phyloP scores from a whole-genome alignment of 2,113 vertebrate species.

The Ceuthmochares aereus region DNA sequence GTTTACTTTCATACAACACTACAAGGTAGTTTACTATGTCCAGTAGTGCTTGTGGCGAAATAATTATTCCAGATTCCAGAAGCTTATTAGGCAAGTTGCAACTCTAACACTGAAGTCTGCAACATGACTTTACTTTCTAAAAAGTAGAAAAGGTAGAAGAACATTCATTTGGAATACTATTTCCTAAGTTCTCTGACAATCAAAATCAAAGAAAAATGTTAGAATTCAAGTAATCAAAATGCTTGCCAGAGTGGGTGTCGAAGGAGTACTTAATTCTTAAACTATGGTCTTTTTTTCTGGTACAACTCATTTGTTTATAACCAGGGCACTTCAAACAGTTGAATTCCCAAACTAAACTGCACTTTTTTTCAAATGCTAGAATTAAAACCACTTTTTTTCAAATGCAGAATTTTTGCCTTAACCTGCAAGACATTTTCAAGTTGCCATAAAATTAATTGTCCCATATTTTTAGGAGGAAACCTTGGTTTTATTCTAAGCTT shows the following conservation, averaged over 20 bases:
- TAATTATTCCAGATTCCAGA: constrained; percentile 19
- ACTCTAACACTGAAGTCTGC: background rate
- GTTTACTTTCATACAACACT: constrained; percentile 8
- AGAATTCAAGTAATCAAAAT: background rate
- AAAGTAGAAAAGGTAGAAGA: background rate
- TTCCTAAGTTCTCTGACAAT: background rate
- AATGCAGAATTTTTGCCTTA: background rate
- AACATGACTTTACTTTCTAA: background rate
- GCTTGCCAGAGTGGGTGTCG: background rate
- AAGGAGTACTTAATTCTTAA: background rate
- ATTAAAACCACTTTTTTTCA: background rate
- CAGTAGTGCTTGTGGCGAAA: background rate
- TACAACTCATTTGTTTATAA: background rate
- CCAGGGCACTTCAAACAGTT: background rate
- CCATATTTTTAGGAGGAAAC: background rate
- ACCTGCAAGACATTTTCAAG: background rate
- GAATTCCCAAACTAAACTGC: background rate
- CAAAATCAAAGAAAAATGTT: background rate
- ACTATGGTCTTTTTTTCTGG: background rate
- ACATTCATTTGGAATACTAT: background rate
- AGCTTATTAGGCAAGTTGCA: background rate
- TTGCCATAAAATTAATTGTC: background rate
- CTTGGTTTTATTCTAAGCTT: background rate
- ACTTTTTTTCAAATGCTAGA: background rate
- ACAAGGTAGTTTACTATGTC: background rate